A percentile compares a stretch with the other conserved stretches of the same genome.
Conservation (phyloP, 37 sponge, comb jelly and placozoan genomes). For the Bolinopsis microptera region DNA sequence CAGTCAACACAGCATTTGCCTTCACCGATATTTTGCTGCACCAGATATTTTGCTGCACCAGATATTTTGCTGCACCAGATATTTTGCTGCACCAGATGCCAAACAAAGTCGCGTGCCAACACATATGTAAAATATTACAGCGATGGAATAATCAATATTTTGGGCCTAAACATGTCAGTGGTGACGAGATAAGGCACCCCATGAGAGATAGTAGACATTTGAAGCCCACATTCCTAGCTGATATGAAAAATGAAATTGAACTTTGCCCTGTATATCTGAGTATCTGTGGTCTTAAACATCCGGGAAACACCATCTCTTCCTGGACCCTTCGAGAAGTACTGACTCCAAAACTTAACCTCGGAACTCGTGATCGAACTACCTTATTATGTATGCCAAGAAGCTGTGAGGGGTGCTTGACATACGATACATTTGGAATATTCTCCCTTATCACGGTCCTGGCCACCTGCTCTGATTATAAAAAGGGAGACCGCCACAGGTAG, state of each 20-base stretch:
- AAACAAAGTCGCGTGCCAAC: background rate
- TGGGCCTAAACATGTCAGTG: background rate
- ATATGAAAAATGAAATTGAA: background rate
- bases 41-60: too few species aligned
- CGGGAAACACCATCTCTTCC: background rate
- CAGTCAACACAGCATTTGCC: too few species aligned
- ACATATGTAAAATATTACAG: background rate
- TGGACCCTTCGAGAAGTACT: background rate
- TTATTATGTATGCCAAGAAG: background rate
- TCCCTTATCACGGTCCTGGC: background rate
- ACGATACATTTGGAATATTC: background rate
- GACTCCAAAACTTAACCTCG: background rate
- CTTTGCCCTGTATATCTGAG: background rate
- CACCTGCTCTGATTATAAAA: background rate
- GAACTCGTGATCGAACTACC: background rate
- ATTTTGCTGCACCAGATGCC: background rate
- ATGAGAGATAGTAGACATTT: background rate
- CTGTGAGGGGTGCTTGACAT: background rate
- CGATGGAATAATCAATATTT: background rate
- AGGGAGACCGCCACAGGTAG: background rate
- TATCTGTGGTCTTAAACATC: background rate
- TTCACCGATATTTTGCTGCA: too few species aligned
- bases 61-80: too few species aligned
- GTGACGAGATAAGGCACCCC: background rate
- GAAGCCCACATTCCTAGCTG: background rate